A percentile compares a stretch with the other conserved stretches of the same genome.
phyloP scores from a whole-genome alignment of 1,140 invertebrate species.

The Parapsyche elsis region DNA sequence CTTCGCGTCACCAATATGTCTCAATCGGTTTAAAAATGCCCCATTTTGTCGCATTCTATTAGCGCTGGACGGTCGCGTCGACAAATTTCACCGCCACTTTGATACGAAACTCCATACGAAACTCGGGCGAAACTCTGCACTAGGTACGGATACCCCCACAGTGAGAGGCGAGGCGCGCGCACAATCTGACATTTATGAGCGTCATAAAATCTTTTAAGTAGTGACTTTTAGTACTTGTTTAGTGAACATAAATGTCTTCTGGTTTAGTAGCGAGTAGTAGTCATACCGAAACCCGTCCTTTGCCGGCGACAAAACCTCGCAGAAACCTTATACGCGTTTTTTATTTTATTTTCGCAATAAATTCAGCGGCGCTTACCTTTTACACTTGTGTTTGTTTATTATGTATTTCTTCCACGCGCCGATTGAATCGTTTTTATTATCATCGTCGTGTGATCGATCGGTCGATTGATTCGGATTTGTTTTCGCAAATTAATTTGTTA shows the following conservation, averaged over 20 bases:
- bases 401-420: neutral
- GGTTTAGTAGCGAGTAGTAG: slow-evolving; percentile 51
- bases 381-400: neutral
- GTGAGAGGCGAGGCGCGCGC: slow-evolving; percentile 45
- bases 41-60: slow-evolving; percentile 47
- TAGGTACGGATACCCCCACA: slow-evolving; percentile 27
- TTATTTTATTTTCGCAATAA: slow-evolving; percentile 17
- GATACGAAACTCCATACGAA: neutral
- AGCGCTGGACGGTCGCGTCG: neutral
- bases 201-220: slow-evolving; percentile 70
- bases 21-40: slow-evolving; percentile 48
- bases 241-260: slow-evolving; percentile 69
- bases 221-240: slow-evolving; percentile 71
- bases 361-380: neutral
- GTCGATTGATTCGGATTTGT: no score
- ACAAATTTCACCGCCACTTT: neutral
- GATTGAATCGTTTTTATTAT: no score
- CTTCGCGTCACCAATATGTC: slow-evolving; percentile 41
- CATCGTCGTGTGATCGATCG: no score
- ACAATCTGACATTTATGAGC: slow-evolving; percentile 69
- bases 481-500: no score
- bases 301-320: neutral
- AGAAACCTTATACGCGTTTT: slow-evolving; percentile 13
- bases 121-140: slow-evolving; percentile 12
- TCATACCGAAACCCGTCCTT: slow-evolving; percentile 46